phyloP scores from a whole-genome alignment of 2,888 invertebrate genomes.

The Pyrocoelia pectoralis region DNA sequence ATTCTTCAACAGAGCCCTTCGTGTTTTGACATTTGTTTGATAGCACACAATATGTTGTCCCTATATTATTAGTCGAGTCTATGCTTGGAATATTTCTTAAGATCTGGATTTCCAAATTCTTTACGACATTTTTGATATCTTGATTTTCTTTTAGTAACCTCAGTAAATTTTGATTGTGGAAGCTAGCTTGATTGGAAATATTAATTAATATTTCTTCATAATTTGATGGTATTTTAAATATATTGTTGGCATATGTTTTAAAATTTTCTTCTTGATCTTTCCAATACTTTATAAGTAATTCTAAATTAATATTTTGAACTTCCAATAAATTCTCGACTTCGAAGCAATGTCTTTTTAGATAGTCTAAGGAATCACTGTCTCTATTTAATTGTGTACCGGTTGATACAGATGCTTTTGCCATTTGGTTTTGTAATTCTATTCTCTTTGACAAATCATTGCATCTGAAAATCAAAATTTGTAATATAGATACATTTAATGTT shows the following conservation, averaged over 20 bases:
- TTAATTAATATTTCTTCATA: neutral
- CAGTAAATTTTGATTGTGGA: conserved; percentile 8
- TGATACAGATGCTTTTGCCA: neutral
- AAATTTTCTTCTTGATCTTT: conserved; percentile 19
- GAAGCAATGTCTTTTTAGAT: conserved; percentile 28
- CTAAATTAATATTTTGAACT: conserved; percentile 38
- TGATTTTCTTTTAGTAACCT: conserved; percentile 13
- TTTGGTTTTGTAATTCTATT: neutral
- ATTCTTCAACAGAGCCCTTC: too few relatives aligned
- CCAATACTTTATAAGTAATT: conserved; percentile 22
- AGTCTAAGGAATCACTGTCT: conserved; percentile 18
- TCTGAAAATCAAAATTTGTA: too few relatives aligned
- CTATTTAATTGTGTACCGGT: neutral
- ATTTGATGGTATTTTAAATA: neutral
- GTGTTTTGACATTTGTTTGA: too few relatives aligned
- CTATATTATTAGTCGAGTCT: neutral
- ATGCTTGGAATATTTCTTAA: neutral
- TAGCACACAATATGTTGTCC: too few relatives aligned
- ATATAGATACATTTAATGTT: too few relatives aligned
- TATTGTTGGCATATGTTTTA: neutral
- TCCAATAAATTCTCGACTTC: conserved; percentile 30
- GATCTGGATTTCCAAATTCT: neutral
- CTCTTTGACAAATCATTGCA: conserved; percentile 30
- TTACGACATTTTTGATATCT: conserved; percentile 4
- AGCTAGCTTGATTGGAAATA: neutral